These are phyloP conservation scores for Terrapene triunguis DNA, from an alignment of 2,113 vertebrate genomes.

Conservation along the genomic window DNA sequence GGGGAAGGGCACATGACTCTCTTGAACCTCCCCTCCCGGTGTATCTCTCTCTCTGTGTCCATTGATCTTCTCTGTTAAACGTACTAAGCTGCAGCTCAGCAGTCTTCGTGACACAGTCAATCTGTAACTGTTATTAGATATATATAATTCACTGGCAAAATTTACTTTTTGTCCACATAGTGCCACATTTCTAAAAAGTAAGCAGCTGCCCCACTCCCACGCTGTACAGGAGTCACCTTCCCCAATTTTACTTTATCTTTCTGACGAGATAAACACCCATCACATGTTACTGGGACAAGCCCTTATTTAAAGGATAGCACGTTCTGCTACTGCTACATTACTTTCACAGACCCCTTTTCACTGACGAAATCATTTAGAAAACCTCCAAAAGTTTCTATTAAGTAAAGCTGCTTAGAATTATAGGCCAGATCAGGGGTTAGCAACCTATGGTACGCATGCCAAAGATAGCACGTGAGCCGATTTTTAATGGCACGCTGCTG, in stretches of 20 bases:
- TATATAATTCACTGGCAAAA: not conserved
- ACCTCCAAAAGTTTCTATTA: conserved; percentile 48
- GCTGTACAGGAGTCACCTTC: not conserved
- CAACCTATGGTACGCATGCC: no score
- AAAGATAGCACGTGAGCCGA: no score
- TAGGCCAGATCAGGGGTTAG: conserved; percentile 4
- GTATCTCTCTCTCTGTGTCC: not conserved
- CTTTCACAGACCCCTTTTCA: conserved; percentile 9
- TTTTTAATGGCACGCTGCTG: no score
- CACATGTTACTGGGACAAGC: not conserved
- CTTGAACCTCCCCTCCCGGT: not conserved
- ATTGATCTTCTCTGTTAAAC: not conserved
- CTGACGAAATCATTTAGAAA: conserved; percentile 15
- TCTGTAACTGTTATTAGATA: not conserved
- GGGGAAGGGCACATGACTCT: not conserved
- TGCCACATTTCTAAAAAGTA: not conserved
- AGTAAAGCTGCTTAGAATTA: conserved; percentile 35
- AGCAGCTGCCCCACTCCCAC: not conserved
- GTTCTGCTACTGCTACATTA: conserved; percentile 28
- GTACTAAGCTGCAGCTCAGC: not conserved
- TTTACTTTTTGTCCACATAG: not conserved
- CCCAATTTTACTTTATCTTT: not conserved
- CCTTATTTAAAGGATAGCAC: conserved; percentile 10
- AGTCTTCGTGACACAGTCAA: not conserved
- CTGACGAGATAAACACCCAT: not conserved